Conservation (phyloP, 2,113 vertebrate species). For the Pterocles gutturalis region DNA sequence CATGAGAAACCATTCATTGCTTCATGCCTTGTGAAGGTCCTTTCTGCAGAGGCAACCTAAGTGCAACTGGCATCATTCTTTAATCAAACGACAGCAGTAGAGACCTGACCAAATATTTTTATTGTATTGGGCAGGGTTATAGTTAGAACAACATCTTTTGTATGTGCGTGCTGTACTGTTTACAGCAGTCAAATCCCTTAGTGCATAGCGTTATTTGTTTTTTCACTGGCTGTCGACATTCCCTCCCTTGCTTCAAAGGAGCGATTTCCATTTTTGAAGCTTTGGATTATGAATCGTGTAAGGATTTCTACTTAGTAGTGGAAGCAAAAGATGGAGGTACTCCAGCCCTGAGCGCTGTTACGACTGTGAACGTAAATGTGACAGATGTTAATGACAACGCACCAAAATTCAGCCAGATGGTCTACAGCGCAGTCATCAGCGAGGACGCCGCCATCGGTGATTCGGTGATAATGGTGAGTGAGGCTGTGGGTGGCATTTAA, state of each 20-base stretch:
- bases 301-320: conserved; percentile 92
- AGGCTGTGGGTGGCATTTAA: fast-evolving
- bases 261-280: conserved; percentile 85
- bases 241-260: conserved; percentile 77
- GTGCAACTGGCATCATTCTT: background rate
- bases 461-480: conserved; percentile 85
- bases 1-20: background rate
- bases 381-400: conserved; percentile 96
- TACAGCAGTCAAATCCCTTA: background rate
- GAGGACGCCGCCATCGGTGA: conserved; percentile 89
- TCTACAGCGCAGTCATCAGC: conserved; percentile 89
- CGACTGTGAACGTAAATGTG: conserved; percentile 92
- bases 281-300: conserved; percentile 93
- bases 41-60: background rate
- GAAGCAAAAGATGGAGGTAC: conserved; percentile 94
- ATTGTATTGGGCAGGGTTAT: background rate
- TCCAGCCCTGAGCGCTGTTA: conserved; percentile 88
- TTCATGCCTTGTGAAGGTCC: background rate
- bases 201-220: background rate
- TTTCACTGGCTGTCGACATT: background rate
- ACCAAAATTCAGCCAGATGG: conserved; percentile 86
- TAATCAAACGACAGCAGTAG: background rate
- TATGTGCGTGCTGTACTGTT: background rate
- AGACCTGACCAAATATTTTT: conserved; percentile 35
- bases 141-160: background rate